Evolutionary conservation across 1,140 invertebrate genomes (phyloP).

Genomic region (Rhizoglyphus robini): DNA sequence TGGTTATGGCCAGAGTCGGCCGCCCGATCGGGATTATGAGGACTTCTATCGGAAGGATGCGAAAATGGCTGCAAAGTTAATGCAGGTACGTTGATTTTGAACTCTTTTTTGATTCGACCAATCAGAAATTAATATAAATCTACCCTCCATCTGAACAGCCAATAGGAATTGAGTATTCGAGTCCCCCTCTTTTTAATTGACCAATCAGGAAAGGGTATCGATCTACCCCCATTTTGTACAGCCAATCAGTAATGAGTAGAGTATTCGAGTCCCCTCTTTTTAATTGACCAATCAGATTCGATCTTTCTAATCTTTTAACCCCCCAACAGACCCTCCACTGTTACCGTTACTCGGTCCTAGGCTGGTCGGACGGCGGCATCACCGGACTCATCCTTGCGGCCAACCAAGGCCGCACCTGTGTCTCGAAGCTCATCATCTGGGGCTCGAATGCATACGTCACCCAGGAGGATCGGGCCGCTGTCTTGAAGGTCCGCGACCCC

Average conservation of each 20-base stretch:
- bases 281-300: too few species aligned
- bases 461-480: slow-evolving; percentile 2
- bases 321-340: neutral
- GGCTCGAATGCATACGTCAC: slow-evolving; percentile 19
- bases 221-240: too few species aligned
- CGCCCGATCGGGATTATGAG: slow-evolving; percentile 18
- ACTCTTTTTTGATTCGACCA: neutral
- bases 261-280: too few species aligned
- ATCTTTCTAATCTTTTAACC: neutral
- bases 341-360: slow-evolving; percentile 16
- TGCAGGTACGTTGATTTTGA: slow-evolving; percentile 13
- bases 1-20: slow-evolving; percentile 21
- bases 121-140: neutral
- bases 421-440: slow-evolving; percentile 22
- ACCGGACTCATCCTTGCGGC: slow-evolving; percentile 17
- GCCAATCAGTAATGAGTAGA: too few species aligned
- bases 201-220: too few species aligned
- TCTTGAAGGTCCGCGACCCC: neutral
- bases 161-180: too few species aligned
- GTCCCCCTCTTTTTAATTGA: too few species aligned
- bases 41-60: slow-evolving; percentile 21
- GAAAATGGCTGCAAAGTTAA: slow-evolving; percentile 18
- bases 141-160: too few species aligned
- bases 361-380: slow-evolving; percentile 21
- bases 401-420: neutral